Evolutionary conservation across 2,113 vertebrate species (phyloP).

Genomic region (Plectropomus leopardus): DNA sequence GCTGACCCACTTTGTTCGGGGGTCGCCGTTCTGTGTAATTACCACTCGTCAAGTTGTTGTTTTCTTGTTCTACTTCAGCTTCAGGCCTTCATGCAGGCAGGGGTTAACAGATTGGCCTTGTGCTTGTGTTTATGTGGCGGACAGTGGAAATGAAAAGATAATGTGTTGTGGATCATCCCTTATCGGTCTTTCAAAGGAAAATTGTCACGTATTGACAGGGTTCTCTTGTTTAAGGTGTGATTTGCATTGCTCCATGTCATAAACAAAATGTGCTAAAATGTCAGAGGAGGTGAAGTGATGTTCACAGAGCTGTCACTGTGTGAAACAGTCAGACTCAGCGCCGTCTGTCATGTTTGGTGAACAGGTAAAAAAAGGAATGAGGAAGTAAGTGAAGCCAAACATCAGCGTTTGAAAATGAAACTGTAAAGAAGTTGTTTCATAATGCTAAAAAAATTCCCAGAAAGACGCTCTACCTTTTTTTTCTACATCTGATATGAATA

Average conservation of each 20-base stretch:
- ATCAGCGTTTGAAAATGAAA: slow-evolving; percentile 5
- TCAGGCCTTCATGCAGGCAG: not conserved
- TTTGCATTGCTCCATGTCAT: slow-evolving; percentile 6
- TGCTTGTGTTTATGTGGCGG: slow-evolving; percentile 14
- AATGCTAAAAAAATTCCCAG: not conserved
- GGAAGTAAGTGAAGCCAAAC: not conserved
- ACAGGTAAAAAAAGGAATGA: slow-evolving; percentile 14
- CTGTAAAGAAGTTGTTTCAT: not conserved
- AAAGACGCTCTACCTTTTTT: not conserved
- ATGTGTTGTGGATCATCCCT: not conserved
- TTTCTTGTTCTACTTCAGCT: slow-evolving; percentile 33
- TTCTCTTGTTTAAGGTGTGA: not conserved
- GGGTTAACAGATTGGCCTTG: not conserved
- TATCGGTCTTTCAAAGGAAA: not conserved
- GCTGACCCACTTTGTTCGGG: slow-evolving; percentile 16
- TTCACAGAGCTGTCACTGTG: slow-evolving; percentile 10
- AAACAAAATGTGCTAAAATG: slow-evolving; percentile 16
- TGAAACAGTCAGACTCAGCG: not conserved
- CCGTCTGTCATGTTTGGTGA: not conserved
- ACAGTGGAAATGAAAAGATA: slow-evolving; percentile 4
- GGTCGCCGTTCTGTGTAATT: slow-evolving; percentile 2
- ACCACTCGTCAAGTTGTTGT: slow-evolving; percentile 21
- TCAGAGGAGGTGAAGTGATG: slow-evolving; percentile 1
- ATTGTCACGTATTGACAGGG: not conserved
- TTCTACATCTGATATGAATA: too few species aligned